Conservation (phyloP, 2,113 vertebrate species). For the Circaetus gallicus region DNA sequence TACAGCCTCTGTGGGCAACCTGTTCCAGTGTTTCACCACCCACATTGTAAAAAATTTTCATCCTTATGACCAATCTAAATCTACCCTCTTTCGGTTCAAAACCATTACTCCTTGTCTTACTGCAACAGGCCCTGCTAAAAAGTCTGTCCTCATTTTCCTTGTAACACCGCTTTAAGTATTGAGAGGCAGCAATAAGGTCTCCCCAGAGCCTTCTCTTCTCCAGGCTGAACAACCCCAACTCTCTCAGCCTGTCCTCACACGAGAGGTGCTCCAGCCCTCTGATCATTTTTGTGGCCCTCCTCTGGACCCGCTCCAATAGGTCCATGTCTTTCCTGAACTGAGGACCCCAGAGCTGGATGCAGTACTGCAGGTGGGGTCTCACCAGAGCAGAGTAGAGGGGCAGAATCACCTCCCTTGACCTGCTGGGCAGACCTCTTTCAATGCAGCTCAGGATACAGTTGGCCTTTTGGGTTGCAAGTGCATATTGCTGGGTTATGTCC, state of each 20-base stretch:
- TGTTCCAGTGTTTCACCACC: background rate
- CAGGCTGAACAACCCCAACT: background rate
- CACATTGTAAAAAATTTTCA: background rate
- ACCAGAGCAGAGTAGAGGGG: background rate
- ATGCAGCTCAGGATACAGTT: too few species aligned
- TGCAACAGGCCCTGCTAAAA: accelerated
- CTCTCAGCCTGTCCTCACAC: background rate
- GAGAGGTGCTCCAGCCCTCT: too few species aligned
- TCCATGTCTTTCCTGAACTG: background rate
- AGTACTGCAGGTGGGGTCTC: background rate
- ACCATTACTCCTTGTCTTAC: background rate
- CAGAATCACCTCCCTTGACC: background rate
- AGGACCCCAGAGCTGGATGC: background rate
- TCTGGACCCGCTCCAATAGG: background rate
- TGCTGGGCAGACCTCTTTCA: background rate
- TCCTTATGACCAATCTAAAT: background rate
- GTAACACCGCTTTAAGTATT: background rate
- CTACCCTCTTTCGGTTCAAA: background rate
- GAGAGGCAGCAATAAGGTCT: background rate
- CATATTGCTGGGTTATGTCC: background rate
- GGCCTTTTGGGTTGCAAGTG: background rate
- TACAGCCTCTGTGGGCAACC: background rate
- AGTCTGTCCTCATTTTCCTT: background rate
- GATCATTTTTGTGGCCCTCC: too few species aligned
- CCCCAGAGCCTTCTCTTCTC: background rate